A percentile compares a stretch with the other conserved stretches of the same genome.
These are phyloP conservation scores for Sipha flava DNA, from an alignment of 1,140 invertebrate genomes.

Conservation along the genomic window DNA sequence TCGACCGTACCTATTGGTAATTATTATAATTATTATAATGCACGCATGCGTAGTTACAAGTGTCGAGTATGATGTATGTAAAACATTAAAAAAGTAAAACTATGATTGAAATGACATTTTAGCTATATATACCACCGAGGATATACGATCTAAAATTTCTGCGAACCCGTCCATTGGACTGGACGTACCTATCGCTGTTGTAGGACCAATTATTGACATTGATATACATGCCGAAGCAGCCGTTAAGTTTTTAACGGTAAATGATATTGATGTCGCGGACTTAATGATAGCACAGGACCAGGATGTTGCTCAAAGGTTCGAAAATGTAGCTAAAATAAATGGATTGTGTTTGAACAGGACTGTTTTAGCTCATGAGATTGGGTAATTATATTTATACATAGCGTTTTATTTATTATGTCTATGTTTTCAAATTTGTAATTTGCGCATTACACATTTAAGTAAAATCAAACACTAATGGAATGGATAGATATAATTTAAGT, in stretches of 20 bases:
- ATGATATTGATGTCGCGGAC: not conserved
- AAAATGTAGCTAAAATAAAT: not conserved
- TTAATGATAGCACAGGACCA: not conserved
- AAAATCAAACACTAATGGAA: too few relatives aligned
- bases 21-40: not conserved
- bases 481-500: too few relatives aligned
- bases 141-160: not conserved
- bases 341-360: constrained; percentile 1
- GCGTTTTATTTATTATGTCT: too few relatives aligned
- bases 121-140: constrained; percentile 7
- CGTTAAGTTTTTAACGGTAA: not conserved
- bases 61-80: too few relatives aligned
- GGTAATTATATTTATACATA: not conserved
- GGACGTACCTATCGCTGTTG: not conserved
- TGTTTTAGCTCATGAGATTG: not conserved
- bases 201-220: not conserved
- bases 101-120: not conserved
- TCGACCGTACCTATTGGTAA: not conserved
- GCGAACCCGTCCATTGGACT: not conserved
- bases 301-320: not conserved
- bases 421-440: too few relatives aligned
- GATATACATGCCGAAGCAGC: not conserved
- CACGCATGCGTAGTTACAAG: not conserved
- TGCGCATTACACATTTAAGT: too few relatives aligned
- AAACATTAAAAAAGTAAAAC: too few relatives aligned